Evolutionary conservation across 2,113 vertebrate genomes (phyloP).

Genomic region (Chloebia gouldiae): DNA sequence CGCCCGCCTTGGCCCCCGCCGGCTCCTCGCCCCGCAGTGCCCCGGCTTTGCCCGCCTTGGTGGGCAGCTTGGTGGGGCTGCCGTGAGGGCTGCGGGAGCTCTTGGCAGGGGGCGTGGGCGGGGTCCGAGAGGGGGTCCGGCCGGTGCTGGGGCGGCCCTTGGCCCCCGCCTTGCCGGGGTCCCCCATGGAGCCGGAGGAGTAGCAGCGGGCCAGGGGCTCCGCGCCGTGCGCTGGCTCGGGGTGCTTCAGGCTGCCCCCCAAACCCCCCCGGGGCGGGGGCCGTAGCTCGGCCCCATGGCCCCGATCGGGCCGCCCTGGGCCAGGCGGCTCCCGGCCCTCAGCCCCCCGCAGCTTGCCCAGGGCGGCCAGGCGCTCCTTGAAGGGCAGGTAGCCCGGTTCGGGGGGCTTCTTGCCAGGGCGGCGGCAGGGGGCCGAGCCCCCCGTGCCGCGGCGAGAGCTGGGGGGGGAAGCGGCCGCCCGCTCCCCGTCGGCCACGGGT

Average conservation of each 20-base stretch:
- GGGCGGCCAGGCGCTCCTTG: conserved; percentile 82
- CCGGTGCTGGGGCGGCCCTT: conserved; percentile 65
- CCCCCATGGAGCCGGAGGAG: conserved; percentile 70
- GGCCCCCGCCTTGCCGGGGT: conserved; percentile 70
- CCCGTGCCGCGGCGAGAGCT: not conserved
- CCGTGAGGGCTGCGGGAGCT: conserved; percentile 79
- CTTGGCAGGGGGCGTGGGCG: conserved; percentile 74
- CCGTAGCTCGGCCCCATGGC: conserved; percentile 6
- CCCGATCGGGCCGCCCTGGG: not conserved
- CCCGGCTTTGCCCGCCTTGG: conserved; percentile 73
- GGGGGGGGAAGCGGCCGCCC: too few species aligned
- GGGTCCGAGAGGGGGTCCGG: conserved; percentile 78
- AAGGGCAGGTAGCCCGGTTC: conserved; percentile 83
- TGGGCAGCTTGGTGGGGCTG: conserved; percentile 88
- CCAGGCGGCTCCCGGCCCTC: conserved; percentile 12
- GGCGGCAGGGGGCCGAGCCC: conserved; percentile 69
- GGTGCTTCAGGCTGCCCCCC: conserved; percentile 78
- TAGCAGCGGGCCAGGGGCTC: conserved; percentile 74
- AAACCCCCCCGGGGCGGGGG: not conserved
- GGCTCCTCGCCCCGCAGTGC: conserved; percentile 20
- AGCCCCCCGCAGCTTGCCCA: conserved; percentile 80
- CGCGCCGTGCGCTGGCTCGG: conserved; percentile 53
- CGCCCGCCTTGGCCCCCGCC: conserved; percentile 14
- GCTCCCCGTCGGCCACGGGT: too few species aligned
- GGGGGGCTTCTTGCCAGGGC: conserved; percentile 63